Percentiles rank a stretch among this genome's conserved stretches.
These are phyloP conservation scores for Falco berigora DNA, from an alignment of 2,797 vertebrate species.

Conservation along the genomic window DNA sequence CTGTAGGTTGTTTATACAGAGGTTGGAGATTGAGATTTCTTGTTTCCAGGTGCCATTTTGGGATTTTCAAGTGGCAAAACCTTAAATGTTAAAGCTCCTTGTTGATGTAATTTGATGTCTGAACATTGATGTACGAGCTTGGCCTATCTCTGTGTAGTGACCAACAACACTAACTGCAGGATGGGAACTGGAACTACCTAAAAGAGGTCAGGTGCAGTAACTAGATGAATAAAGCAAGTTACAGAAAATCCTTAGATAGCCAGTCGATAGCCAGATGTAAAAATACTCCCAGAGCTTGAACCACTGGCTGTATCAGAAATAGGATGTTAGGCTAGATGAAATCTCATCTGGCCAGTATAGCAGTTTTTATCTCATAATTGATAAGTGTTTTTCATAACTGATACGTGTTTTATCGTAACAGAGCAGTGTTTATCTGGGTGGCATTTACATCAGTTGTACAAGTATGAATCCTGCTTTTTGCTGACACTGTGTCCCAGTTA, in stretches of 20 bases:
- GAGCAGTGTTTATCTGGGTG: neutral
- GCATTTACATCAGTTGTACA: neutral
- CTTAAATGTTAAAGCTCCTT: neutral
- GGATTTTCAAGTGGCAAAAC: neutral
- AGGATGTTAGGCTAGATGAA: neutral
- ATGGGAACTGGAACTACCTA: neutral
- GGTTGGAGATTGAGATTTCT: neutral
- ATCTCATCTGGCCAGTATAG: neutral
- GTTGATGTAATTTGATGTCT: neutral
- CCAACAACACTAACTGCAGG: neutral
- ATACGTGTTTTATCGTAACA: neutral
- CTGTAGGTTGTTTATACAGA: neutral
- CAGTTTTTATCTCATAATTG: neutral
- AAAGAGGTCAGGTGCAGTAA: neutral
- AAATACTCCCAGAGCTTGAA: neutral
- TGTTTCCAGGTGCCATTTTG: neutral
- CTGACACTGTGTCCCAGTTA: neutral
- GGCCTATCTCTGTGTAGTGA: neutral
- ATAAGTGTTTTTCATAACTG: neutral
- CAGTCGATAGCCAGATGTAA: neutral
- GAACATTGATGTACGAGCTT: neutral
- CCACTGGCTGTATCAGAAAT: neutral
- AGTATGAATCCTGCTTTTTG: neutral
- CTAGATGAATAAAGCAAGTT: neutral
- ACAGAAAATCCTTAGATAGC: neutral